Percentiles rank a stretch among this genome's conserved stretches.
Conservation (phyloP, 2,888 invertebrate genomes). For the Blera fallax region DNA sequence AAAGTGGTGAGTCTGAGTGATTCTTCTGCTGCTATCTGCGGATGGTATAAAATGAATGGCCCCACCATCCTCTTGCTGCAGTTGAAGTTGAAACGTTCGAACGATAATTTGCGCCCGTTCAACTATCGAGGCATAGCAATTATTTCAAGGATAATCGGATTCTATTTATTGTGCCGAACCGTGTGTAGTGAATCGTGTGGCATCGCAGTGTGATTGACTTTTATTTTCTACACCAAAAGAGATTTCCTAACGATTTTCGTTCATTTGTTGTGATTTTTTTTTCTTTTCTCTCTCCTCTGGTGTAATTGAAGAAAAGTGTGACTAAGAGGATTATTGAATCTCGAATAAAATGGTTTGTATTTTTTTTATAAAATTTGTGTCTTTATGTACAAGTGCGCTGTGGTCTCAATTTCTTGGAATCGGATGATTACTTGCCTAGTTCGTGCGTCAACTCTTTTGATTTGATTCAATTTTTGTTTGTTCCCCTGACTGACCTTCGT, state of each 20-base stretch:
- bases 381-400: background rate
- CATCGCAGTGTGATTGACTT: slow-evolving; percentile 25
- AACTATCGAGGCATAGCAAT: background rate
- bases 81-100: slow-evolving; percentile 71
- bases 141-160: slow-evolving; percentile 64
- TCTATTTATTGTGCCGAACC: slow-evolving; percentile 26
- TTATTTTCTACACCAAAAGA: slow-evolving; percentile 31
- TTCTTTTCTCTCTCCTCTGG: background rate
- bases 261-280: background rate
- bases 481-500: background rate
- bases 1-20: slow-evolving; percentile 41
- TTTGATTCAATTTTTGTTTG: background rate
- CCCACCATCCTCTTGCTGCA: slow-evolving; percentile 74
- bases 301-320: slow-evolving; percentile 15
- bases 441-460: slow-evolving; percentile 24
- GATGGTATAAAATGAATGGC: slow-evolving; percentile 74
- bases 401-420: slow-evolving; percentile 11
- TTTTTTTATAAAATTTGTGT: background rate
- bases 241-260: background rate
- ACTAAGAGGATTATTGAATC: slow-evolving; percentile 58
- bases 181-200: slow-evolving; percentile 22
- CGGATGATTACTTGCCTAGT: background rate
- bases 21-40: slow-evolving; percentile 27
- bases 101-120: slow-evolving; percentile 46
- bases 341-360: slow-evolving; percentile 60